Percentiles rank a stretch among this genome's conserved stretches.
Evolutionary conservation across 2,113 vertebrate species (phyloP).

Genomic region (Dissostichus mawsoni): DNA sequence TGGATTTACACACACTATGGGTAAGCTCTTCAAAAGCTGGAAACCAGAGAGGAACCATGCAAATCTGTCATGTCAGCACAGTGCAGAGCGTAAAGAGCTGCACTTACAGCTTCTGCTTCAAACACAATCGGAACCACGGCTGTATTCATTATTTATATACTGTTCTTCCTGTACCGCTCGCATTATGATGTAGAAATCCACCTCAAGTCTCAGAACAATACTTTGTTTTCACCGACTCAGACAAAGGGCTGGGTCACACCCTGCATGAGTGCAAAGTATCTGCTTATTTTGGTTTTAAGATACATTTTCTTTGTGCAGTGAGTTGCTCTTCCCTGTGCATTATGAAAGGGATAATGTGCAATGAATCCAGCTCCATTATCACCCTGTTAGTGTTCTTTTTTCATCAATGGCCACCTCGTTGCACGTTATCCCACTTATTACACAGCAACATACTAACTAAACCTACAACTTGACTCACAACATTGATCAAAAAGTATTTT

Average conservation of each 20-base stretch:
- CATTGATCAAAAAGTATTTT: too few relatives aligned
- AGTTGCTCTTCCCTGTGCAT: not conserved
- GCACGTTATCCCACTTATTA: too few relatives aligned
- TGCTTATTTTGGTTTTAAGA: not conserved
- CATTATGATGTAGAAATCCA: not conserved
- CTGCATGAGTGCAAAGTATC: not conserved
- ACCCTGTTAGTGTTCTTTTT: too few relatives aligned
- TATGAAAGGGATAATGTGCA: too few relatives aligned
- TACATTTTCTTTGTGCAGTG: not conserved
- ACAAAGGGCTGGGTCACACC: not conserved
- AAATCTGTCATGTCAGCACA: conserved; percentile 56
- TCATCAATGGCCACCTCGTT: too few relatives aligned
- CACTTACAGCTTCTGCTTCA: conserved; percentile 32
- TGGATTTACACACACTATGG: conserved; percentile 18
- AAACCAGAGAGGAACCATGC: conserved; percentile 23
- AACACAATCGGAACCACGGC: conserved; percentile 33
- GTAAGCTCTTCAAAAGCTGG: conserved; percentile 33
- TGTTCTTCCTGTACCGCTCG: conserved; percentile 5
- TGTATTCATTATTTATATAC: conserved; percentile 51
- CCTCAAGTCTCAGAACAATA: conserved; percentile 1
- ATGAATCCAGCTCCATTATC: too few relatives aligned
- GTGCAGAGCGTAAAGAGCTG: conserved; percentile 2
- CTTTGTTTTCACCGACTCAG: not conserved
- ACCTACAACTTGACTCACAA: too few relatives aligned
- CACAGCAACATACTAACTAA: too few relatives aligned